Percentiles rank a stretch among this genome's conserved stretches.
phyloP scores from a whole-genome alignment of 2,888 invertebrate genomes.

The Pandemis cinnamomeana region DNA sequence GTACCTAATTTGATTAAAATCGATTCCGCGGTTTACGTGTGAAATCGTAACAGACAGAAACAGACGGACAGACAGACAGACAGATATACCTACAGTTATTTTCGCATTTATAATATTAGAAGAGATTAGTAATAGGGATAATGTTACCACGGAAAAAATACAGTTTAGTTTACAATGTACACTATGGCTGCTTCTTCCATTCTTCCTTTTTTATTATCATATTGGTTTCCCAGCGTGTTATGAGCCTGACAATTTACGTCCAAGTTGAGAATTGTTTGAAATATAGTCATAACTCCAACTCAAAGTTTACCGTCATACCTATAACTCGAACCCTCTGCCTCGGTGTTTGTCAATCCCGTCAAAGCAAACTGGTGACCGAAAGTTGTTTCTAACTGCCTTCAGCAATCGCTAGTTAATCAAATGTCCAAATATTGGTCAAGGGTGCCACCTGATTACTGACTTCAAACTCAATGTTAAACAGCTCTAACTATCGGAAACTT shows the following conservation, averaged over 20 bases:
- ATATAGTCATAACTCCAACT: not conserved
- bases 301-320: not conserved
- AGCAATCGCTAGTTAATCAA: conserved; percentile 49
- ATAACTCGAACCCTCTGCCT: conserved; percentile 1
- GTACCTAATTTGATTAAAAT: too few relatives aligned
- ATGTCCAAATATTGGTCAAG: conserved; percentile 51
- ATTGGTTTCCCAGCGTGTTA: not conserved
- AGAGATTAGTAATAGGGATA: too few relatives aligned
- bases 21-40: too few relatives aligned
- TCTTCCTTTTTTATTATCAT: not conserved
- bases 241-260: not conserved
- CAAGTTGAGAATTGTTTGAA: not conserved
- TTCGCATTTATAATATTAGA: too few relatives aligned
- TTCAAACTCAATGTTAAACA: conserved; percentile 38
- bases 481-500: conserved; percentile 42
- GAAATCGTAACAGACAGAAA: too few relatives aligned
- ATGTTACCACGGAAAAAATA: not conserved
- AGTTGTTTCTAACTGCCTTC: conserved; percentile 53
- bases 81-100: too few relatives aligned
- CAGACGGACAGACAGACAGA: too few relatives aligned
- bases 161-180: not conserved
- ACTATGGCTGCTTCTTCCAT: too few relatives aligned
- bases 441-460: conserved; percentile 37
- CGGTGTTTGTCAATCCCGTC: conserved; percentile 52
- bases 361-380: conserved; percentile 55